Conservation (phyloP, 2,797 vertebrate genomes). For the Morelia viridis region DNA sequence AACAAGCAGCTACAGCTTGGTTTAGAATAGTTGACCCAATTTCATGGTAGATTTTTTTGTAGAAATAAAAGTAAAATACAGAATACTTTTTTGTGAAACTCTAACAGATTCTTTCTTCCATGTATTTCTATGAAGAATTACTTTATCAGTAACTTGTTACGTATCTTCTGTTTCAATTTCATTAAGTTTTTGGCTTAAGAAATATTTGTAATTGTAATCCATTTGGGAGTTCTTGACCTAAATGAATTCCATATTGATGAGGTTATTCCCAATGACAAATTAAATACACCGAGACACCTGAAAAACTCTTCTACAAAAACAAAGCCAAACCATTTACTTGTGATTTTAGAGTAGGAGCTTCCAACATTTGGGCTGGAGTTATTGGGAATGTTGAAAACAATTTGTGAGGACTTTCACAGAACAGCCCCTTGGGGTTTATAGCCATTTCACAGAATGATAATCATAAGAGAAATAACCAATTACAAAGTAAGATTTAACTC, state of each 20-base stretch:
- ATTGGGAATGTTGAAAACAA: too few species aligned
- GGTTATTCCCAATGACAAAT: neutral
- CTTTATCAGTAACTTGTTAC: neutral
- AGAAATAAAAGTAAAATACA: neutral
- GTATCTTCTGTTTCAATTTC: neutral
- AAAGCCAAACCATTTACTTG: neutral
- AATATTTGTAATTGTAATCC: neutral
- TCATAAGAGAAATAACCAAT: too few species aligned
- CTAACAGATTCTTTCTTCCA: neutral
- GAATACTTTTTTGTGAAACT: neutral
- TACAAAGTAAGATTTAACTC: too few species aligned
- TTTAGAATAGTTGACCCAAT: neutral
- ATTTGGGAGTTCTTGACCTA: neutral
- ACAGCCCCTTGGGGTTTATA: too few species aligned
- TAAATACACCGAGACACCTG: neutral
- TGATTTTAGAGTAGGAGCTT: too few species aligned
- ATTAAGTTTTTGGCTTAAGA: neutral
- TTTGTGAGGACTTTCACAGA: too few species aligned
- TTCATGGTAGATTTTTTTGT: neutral
- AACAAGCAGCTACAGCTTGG: neutral
- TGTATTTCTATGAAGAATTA: neutral
- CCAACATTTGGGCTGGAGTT: too few species aligned
- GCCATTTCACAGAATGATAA: too few species aligned
- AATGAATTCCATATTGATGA: neutral
- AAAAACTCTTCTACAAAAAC: too few species aligned